Base-by-base conservation (phyloP, 2,113 vertebrate species). In the Myiozetetes cayanensis region DNA sequence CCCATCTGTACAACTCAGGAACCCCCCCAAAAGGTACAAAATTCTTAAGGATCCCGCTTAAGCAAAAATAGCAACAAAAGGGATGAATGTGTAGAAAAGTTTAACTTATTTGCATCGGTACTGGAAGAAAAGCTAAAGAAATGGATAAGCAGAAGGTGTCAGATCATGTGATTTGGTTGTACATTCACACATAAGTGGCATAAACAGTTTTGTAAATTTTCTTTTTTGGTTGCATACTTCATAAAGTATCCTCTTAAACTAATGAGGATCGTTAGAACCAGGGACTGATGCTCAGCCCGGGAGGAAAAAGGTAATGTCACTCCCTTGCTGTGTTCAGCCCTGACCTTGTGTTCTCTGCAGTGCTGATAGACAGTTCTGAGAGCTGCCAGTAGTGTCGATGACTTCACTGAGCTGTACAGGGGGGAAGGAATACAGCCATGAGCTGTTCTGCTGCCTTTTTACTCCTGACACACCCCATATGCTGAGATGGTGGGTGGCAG, bases 381-480 rank as follows among this genome's bases (percentile, higher is more conserved):
- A 43, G 62, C 71, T 87, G 75, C 71, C 78, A 66, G 62, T 4
- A 53, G 39, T 0, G 28, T 31, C 0, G 0, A 18, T 5, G 28
- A 25, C 65, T 94, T 72, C 43, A 7, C 82, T 12, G 70, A 85
- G 82, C 63, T 80, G 59, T 74, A 43, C 0, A 1, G 4, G 30
- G 53, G 59, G 81, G 66, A 25, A 53, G 58, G 43, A 39, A 66
- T 43, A 2, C 27, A 43, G 70, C 4, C 28, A 68, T 13, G 78
- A 3, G 41, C 88, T 88, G 30, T 77, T 86, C 86, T 95, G 79
- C 82, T 90, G 82, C 83, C 73, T 88, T 84, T 70, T 90, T 86
- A 13, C 61, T 93, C 85, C 56, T 95, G 96, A 96, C 92, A 77
- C 68, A 80, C 88, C 89, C 94, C 94, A 84, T 96, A 95, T 96